A percentile compares a stretch with the other conserved stretches of the same genome.
These are phyloP conservation scores for Emydocephalus ijimae DNA, from an alignment of 2,113 vertebrate genomes.

Conservation along the genomic window DNA sequence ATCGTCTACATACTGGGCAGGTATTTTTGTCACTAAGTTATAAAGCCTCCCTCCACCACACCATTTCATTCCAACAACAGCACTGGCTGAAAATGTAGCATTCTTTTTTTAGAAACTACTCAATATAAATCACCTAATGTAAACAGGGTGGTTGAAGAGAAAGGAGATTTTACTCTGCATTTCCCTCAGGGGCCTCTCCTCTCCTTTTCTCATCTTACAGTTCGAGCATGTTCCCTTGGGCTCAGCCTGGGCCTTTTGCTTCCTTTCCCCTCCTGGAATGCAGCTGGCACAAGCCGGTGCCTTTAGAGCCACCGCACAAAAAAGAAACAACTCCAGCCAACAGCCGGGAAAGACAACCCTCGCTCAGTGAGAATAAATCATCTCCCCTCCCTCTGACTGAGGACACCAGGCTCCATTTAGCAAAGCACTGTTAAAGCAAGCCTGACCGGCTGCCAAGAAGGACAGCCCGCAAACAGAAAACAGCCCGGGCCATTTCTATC, in stretches of 20 bases:
- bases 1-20: background rate
- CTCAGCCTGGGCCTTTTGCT: background rate
- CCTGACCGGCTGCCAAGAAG: background rate
- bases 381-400: background rate
- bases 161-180: background rate
- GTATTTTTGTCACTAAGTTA: background rate
- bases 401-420: fast-evolving
- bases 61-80: background rate
- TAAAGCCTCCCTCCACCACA: too few relatives aligned
- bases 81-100: background rate
- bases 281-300: background rate
- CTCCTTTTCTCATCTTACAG: background rate
- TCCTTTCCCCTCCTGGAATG: background rate
- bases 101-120: background rate
- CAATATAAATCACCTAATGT: background rate
- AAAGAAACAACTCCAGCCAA: background rate
- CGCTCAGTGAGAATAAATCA: background rate
- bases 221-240: background rate
- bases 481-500: background rate
- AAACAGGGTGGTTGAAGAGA: background rate
- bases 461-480: slow-evolving; percentile 4
- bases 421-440: background rate
- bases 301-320: background rate
- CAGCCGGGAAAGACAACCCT: background rate
- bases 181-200: background rate